Conservation (phyloP, 2,888 invertebrate species). For the Scaptomyza cyrtandrae region DNA sequence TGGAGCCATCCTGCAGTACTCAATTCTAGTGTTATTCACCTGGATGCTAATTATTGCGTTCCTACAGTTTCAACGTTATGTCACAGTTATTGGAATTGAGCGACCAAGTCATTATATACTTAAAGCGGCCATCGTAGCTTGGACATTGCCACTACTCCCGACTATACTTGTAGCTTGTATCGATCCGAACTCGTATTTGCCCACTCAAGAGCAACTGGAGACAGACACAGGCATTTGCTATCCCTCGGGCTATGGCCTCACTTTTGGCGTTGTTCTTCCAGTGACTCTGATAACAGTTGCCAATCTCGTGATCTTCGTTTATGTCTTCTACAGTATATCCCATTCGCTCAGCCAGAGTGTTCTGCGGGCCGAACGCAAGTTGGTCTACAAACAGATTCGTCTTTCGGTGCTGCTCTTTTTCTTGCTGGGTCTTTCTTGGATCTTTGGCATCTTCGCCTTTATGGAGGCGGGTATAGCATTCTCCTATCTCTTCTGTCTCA, state of each 20-base stretch:
- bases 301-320: conserved; percentile 86
- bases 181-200: conserved; percentile 85
- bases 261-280: conserved; percentile 86
- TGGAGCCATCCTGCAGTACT: conserved; percentile 88
- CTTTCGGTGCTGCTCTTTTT: conserved; percentile 87
- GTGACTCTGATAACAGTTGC: conserved; percentile 85
- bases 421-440: conserved; percentile 87
- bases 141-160: conserved; percentile 87
- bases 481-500: conserved; percentile 87
- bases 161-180: conserved; percentile 85
- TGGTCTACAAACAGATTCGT: conserved; percentile 85
- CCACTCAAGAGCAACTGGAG: conserved; percentile 61
- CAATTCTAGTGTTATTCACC: conserved; percentile 88
- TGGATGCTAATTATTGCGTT: conserved; percentile 91
- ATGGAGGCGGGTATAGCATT: conserved; percentile 85
- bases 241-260: conserved; percentile 85
- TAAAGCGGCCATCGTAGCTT: conserved; percentile 88
- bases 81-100: conserved; percentile 87
- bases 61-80: conserved; percentile 89
- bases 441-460: conserved; percentile 86
- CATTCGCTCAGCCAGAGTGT: conserved; percentile 84
- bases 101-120: conserved; percentile 87
- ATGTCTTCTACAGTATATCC: conserved; percentile 82
- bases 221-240: conserved; percentile 85
- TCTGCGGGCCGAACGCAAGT: conserved; percentile 68